Evolutionary conservation across 2,888 invertebrate genomes (phyloP).

Genomic region (Polymixis flavicincta): DNA sequence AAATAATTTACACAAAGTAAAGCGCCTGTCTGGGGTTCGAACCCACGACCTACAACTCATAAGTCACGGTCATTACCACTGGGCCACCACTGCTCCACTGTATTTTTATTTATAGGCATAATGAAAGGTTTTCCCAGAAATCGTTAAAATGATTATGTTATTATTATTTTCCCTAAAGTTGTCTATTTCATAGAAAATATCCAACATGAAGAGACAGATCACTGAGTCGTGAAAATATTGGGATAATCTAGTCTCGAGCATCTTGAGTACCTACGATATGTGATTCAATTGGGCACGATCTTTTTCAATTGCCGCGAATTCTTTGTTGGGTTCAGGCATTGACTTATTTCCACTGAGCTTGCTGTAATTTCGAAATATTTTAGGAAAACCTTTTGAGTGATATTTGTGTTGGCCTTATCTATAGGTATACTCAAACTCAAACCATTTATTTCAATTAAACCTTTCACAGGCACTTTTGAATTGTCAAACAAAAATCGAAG

Average conservation of each 20-base stretch:
- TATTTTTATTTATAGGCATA: too few relatives aligned
- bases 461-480: too few relatives aligned
- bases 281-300: slow-evolving; percentile 17
- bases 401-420: too few relatives aligned
- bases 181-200: background rate
- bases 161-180: background rate
- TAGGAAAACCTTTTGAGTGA: background rate
- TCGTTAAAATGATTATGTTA: background rate
- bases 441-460: too few relatives aligned
- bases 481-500: too few relatives aligned
- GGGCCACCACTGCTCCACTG: too few relatives aligned
- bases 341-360: slow-evolving; percentile 2
- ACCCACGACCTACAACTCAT: too few relatives aligned
- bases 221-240: slow-evolving; percentile 36
- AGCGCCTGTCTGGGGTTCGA: too few relatives aligned
- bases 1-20: too few relatives aligned
- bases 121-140: too few relatives aligned
- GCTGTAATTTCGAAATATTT: background rate
- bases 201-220: slow-evolving; percentile 1
- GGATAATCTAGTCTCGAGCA: slow-evolving; percentile 26
- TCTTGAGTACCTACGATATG: slow-evolving; percentile 1
- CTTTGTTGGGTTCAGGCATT: slow-evolving; percentile 26
- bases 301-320: slow-evolving; percentile 23
- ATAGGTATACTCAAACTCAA: too few relatives aligned
- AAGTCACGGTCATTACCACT: too few relatives aligned